Conservation (phyloP, 2,888 invertebrate genomes). For the Loripinus fragilis region DNA sequence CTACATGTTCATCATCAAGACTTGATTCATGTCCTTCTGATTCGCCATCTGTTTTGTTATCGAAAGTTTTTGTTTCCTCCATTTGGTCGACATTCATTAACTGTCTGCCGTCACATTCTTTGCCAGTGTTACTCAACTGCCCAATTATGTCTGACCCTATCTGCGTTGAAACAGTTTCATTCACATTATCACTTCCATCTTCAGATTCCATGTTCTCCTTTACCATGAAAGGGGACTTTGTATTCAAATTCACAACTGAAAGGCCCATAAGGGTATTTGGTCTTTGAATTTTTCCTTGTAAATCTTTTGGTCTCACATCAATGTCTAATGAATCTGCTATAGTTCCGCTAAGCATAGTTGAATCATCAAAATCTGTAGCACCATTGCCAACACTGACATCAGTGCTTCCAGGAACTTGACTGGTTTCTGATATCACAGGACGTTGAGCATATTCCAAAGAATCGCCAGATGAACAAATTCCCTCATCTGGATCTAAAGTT, state of each 20-base stretch:
- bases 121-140: background rate
- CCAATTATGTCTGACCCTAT: background rate
- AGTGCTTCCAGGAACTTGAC: background rate
- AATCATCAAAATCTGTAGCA: slow-evolving; percentile 43
- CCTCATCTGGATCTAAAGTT: background rate
- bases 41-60: background rate
- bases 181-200: slow-evolving; percentile 9
- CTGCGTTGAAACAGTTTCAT: background rate
- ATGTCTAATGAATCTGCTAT: background rate
- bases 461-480: background rate
- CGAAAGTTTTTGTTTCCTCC: background rate
- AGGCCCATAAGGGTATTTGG: slow-evolving; percentile 76
- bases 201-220: slow-evolving; percentile 11
- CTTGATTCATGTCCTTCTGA: background rate
- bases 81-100: slow-evolving; percentile 30
- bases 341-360: background rate
- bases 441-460: background rate
- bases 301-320: background rate
- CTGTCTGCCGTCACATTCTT: slow-evolving; percentile 37
- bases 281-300: slow-evolving; percentile 45
- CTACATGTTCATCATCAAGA: slow-evolving; percentile 26
- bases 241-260: slow-evolving; percentile 68
- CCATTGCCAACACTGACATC: background rate
- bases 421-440: background rate
- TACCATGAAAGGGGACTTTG: slow-evolving; percentile 44